phyloP scores from a whole-genome alignment of 2,888 invertebrate species.

The Tanytarsus gracilentus region DNA sequence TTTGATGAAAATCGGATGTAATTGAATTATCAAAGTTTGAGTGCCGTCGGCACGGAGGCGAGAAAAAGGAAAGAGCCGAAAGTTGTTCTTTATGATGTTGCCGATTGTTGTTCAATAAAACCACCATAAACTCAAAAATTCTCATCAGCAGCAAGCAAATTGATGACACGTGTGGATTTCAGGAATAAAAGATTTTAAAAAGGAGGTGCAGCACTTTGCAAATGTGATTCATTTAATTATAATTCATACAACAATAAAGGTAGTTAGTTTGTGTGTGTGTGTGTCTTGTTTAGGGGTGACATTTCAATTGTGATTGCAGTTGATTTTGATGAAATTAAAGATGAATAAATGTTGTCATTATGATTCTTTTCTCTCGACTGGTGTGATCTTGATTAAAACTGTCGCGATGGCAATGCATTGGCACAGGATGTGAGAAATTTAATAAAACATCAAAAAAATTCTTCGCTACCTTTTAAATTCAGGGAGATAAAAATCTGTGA shows the following conservation, averaged over 20 bases:
- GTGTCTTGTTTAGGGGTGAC: no score
- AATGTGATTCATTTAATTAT: no score
- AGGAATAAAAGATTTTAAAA: background rate
- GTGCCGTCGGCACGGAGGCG: conserved; percentile 3
- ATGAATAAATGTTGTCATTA: conserved; percentile 4
- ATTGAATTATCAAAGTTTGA: conserved; percentile 16
- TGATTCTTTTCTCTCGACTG: conserved; percentile 1
- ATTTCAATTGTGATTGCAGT: background rate
- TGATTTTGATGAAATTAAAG: conserved; percentile 2
- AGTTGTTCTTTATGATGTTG: background rate
- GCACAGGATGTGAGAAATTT: background rate
- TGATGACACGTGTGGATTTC: conserved; percentile 7
- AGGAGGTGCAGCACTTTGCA: background rate
- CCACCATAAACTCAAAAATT: conserved; percentile 8
- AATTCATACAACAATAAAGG: no score
- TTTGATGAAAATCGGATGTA: conserved; percentile 20
- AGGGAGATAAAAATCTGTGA: background rate
- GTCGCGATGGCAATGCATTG: background rate
- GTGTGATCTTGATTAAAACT: conserved; percentile 1
- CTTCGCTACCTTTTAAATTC: background rate
- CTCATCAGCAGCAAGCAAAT: background rate
- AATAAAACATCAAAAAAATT: background rate
- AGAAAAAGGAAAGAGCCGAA: background rate
- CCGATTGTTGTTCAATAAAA: conserved; percentile 23
- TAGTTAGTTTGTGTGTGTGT: no score